phyloP scores from a whole-genome alignment of 2,888 invertebrate species.

The Rutpela maculata region DNA sequence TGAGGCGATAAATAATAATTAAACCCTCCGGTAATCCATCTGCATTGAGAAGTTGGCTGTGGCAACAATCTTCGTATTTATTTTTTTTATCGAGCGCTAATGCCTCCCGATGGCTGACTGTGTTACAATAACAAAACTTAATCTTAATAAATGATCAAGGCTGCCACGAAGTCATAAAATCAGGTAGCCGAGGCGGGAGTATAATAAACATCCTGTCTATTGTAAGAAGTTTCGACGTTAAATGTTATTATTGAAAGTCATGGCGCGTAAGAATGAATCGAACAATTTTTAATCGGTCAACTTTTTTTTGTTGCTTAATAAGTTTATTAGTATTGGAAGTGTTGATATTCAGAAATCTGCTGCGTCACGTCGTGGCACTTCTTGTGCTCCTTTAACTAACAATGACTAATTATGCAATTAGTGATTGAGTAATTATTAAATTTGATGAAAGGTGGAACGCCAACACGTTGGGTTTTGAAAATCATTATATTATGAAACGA shows the following conservation, averaged over 20 bases:
- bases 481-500: no score
- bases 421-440: not conserved
- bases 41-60: slow-evolving; percentile 40
- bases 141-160: slow-evolving; percentile 66
- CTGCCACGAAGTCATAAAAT: slow-evolving; percentile 61
- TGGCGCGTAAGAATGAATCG: slow-evolving; percentile 54
- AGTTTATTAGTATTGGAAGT: slow-evolving; percentile 42
- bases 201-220: slow-evolving; percentile 69
- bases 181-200: slow-evolving; percentile 60
- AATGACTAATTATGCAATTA: not conserved
- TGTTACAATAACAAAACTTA: slow-evolving; percentile 64
- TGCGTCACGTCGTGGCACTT: not conserved
- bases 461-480: not conserved
- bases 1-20: slow-evolving; percentile 58
- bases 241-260: slow-evolving; percentile 65
- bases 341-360: slow-evolving; percentile 1
- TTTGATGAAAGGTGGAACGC: not conserved
- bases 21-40: slow-evolving; percentile 51
- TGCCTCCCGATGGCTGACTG: slow-evolving; percentile 57
- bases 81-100: slow-evolving; percentile 54
- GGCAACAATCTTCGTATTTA: slow-evolving; percentile 42
- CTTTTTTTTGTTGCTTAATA: slow-evolving; percentile 46
- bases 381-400: not conserved
- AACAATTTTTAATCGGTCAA: slow-evolving; percentile 55
- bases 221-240: slow-evolving; percentile 59